Evolutionary conservation across 1,140 invertebrate genomes (phyloP), one percentile per base, ranked within the genome.

Genomic region (Diachasmimorpha longicaudata): DNA sequence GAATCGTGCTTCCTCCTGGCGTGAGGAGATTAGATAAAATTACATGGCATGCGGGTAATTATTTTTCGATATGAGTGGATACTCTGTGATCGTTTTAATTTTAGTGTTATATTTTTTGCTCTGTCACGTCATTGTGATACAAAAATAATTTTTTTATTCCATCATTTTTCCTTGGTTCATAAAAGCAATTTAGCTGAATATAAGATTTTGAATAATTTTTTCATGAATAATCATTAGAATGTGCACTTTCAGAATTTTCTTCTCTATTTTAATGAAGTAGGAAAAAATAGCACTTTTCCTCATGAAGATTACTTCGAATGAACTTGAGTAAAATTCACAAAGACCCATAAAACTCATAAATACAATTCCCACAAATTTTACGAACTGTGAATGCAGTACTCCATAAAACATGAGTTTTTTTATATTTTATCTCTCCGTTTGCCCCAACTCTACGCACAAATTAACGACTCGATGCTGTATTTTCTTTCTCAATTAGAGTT

Each of bases 21-120:
- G 72, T 74, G 58, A 63, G 36, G 52, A 37, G 72, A 48, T 74
- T 67, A 74, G 63, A 73, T 73, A 73, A 73, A 16, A 21, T 67
- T 42, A 10, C 4, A 13, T 42, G 39, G 39, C 39, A 42, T 42
- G 39, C 13, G 48, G 19, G 48, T 55, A 19, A 55, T 55, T 55
- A 1, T 42, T 10, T 42, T 42, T 31, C n/a, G n/a, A n/a, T n/a
- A n/a, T n/a, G n/a, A n/a, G n/a, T n/a, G n/a, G n/a, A n/a, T n/a
- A 6, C 31, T 31, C 6, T 31, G 31, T 31, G 31, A 31, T 31
- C 31, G 31, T 31, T 31, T 31, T 3, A 31, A 31, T 31, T 31
- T 31, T 6, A 31, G 31, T 31, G 2, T 31, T 31, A 6, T 2
- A 31, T 31, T 31, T 31, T 31, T 31, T 31, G 31, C 31, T 2